These are phyloP conservation scores for Syrrhaptes paradoxus DNA, from an alignment of 2,113 vertebrate genomes.

Conservation along the genomic window DNA sequence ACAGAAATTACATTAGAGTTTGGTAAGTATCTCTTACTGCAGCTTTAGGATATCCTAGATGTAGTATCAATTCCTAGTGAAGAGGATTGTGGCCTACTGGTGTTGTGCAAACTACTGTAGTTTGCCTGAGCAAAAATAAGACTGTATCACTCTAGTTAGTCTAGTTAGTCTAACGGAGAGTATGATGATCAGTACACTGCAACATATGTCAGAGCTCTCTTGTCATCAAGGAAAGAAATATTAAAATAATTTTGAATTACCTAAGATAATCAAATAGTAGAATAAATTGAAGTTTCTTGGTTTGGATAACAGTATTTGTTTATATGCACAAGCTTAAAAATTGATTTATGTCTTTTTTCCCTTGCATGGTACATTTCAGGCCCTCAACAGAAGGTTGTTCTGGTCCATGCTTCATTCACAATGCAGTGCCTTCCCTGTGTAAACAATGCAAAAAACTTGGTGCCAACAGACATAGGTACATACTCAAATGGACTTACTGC, in stretches of 20 bases:
- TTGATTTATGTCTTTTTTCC: background rate
- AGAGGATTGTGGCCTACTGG: background rate
- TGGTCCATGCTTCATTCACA: background rate
- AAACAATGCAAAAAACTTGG: background rate
- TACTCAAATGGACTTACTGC: background rate
- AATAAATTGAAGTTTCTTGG: background rate
- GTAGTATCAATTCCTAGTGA: background rate
- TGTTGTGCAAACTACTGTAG: background rate
- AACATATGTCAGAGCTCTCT: background rate
- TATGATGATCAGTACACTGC: background rate
- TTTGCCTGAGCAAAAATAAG: background rate
- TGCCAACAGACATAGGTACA: background rate
- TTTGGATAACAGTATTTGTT: background rate
- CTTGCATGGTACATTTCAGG: background rate
- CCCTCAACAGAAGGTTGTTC: background rate
- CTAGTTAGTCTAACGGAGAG: background rate
- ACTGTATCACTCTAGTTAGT: background rate
- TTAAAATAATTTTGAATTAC: background rate
- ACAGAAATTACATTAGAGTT: background rate
- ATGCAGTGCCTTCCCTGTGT: background rate
- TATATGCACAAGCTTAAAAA: background rate
- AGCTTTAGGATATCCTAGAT: background rate
- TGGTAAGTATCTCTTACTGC: background rate
- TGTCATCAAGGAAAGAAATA: background rate
- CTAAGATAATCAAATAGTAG: background rate